A percentile compares a stretch with the other conserved stretches of the same genome.
phyloP scores from a whole-genome alignment of 2,113 vertebrate genomes.

The Echinops telfairi region DNA sequence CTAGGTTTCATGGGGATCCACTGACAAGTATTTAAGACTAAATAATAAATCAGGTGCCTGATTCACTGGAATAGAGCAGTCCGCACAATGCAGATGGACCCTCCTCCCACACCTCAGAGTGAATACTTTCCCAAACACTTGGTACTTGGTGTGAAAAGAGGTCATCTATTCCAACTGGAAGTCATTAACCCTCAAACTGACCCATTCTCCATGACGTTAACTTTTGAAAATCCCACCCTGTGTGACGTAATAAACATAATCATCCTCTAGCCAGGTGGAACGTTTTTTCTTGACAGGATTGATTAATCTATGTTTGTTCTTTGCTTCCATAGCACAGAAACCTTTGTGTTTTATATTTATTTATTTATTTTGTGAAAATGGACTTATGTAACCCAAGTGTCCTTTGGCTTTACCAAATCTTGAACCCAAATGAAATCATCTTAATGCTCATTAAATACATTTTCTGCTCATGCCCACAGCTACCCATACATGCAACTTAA shows the following conservation, averaged over 20 bases:
- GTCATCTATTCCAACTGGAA: background rate
- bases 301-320: background rate
- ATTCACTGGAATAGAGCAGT: background rate
- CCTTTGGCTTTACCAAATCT: background rate
- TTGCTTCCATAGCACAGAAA: slow-evolving; percentile 9
- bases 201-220: background rate
- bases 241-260: background rate
- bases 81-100: background rate
- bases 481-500: background rate
- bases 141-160: slow-evolving; percentile 17
- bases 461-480: background rate
- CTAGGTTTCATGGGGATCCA: slow-evolving; percentile 45
- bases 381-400: background rate
- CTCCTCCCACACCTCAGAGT: background rate
- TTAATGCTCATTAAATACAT: slow-evolving; percentile 50
- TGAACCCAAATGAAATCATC: background rate
- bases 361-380: background rate
- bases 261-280: background rate
- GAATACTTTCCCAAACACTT: background rate
- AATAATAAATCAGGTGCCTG: slow-evolving; percentile 32
- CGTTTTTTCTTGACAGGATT: background rate
- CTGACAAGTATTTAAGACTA: slow-evolving; percentile 42
- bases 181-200: background rate
- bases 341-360: background rate
- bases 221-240: slow-evolving; percentile 1